phyloP scores from a whole-genome alignment of 2,888 invertebrate genomes.

The Harpalus rufipes region DNA sequence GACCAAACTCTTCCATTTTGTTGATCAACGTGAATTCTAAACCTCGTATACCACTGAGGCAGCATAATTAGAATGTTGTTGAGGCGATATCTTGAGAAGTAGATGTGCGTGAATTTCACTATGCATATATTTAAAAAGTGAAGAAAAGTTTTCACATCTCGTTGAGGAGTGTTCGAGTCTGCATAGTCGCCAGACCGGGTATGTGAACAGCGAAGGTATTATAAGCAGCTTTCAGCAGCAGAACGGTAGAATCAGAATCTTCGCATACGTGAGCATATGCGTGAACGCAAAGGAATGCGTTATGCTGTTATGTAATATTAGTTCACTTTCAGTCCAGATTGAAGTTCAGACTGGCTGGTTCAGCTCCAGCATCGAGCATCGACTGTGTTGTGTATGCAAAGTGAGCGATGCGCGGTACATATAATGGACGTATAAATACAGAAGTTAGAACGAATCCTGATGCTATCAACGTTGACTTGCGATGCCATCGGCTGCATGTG shows the following conservation, averaged over 20 bases:
- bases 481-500: constrained; percentile 71
- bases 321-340: constrained; percentile 58
- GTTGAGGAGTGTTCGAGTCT: constrained; percentile 13
- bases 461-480: constrained; percentile 49
- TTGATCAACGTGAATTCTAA: no score
- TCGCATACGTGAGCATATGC: constrained; percentile 29
- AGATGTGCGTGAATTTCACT: constrained; percentile 13
- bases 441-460: constrained; percentile 66
- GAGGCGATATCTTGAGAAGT: background rate
- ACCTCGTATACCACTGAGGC: background rate
- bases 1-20: no score
- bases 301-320: constrained; percentile 58
- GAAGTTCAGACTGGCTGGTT: constrained; percentile 43
- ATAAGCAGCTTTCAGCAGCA: constrained; percentile 49
- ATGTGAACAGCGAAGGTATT: constrained; percentile 9
- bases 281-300: constrained; percentile 45
- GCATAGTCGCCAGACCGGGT: background rate
- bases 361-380: background rate
- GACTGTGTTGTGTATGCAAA: constrained; percentile 49
- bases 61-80: constrained; percentile 4
- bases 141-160: constrained; percentile 44
- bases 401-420: constrained; percentile 50
- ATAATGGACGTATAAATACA: constrained; percentile 65
- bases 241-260: constrained; percentile 7
- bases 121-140: constrained; percentile 29